phyloP scores from a whole-genome alignment of 2,888 invertebrate genomes.

The Pristionchus exspectatus region DNA sequence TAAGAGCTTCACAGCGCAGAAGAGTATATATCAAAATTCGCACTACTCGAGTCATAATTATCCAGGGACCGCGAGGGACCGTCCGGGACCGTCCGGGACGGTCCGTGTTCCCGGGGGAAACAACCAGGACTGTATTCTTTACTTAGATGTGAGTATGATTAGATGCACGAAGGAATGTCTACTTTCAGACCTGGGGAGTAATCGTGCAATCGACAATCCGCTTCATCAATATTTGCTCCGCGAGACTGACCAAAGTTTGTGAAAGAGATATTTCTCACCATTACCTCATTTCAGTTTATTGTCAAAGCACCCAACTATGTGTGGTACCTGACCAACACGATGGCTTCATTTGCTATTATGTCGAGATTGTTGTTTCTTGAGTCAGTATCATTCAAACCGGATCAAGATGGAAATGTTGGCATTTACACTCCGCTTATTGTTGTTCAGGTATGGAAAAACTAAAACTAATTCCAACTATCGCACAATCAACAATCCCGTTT shows the following conservation, averaged over 20 bases:
- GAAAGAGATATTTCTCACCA: not conserved
- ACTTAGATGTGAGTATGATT: too few species aligned
- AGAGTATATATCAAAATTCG: too few species aligned
- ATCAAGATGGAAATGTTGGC: not conserved
- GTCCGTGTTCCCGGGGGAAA: too few species aligned
- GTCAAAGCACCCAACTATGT: not conserved
- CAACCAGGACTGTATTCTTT: too few species aligned
- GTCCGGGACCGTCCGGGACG: too few species aligned
- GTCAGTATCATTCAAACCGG: not conserved
- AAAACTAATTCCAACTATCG: not conserved
- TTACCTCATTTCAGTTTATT: not conserved
- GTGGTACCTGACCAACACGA: not conserved
- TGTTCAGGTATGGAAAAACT: not conserved
- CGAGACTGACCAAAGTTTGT: not conserved
- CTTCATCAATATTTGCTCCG: not conserved
- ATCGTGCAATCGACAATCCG: not conserved
- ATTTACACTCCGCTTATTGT: not conserved
- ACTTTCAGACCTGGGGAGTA: not conserved
- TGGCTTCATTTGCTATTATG: not conserved
- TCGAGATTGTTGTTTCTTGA: not conserved
- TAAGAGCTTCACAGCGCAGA: too few species aligned
- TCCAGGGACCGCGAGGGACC: too few species aligned
- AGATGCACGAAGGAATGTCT: too few species aligned
- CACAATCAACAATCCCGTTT: not conserved
- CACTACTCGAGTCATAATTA: too few species aligned